Evolutionary conservation across 2,113 vertebrate species (phyloP).

Genomic region (Tachuris rubrigastra): DNA sequence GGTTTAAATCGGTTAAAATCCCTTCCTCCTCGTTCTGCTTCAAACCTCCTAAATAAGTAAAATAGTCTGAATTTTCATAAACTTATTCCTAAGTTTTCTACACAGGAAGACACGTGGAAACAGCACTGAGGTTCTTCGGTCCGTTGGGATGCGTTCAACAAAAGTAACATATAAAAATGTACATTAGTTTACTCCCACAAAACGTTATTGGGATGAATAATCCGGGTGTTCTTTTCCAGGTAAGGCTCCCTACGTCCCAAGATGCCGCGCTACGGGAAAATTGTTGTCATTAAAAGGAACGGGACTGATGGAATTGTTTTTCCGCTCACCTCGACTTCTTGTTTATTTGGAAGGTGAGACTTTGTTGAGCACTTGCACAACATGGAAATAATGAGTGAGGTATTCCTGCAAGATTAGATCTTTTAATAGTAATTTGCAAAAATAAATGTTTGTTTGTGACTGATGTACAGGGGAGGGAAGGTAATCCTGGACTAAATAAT

Average conservation of each 20-base stretch:
- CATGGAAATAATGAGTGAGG: accelerated
- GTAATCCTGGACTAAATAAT: background rate
- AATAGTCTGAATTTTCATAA: background rate
- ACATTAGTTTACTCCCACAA: accelerated
- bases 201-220: background rate
- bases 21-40: too few relatives aligned
- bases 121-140: background rate
- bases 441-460: background rate
- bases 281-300: constrained; percentile 84
- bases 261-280: constrained; percentile 85
- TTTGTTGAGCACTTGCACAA: background rate
- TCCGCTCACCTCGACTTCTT: constrained; percentile 81
- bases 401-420: background rate
- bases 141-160: accelerated
- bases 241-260: constrained; percentile 7
- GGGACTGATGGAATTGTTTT: constrained; percentile 85
- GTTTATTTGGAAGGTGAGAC: constrained; percentile 88
- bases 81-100: background rate
- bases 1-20: background rate
- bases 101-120: accelerated
- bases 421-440: background rate
- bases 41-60: accelerated
- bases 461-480: background rate
- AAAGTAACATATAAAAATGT: background rate
- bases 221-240: background rate